A percentile compares a stretch with the other conserved stretches of the same genome.
Evolutionary conservation across 2,113 vertebrate genomes (phyloP).

Genomic region (Catharus bicknelli): DNA sequence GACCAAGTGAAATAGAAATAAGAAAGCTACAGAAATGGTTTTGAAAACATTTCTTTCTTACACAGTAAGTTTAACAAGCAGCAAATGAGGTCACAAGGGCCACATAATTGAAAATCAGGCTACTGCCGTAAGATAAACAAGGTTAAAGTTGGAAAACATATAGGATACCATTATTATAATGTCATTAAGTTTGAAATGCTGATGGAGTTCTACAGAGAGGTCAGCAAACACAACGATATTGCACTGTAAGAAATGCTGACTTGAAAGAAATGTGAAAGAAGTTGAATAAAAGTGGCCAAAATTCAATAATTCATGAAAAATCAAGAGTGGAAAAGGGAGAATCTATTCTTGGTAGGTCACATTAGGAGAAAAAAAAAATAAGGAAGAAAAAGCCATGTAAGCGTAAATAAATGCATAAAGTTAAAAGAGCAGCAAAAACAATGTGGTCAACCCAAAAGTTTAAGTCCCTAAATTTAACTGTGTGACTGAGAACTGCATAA

Average conservation of each 20-base stretch:
- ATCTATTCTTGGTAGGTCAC: constrained; percentile 16
- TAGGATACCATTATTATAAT: not conserved
- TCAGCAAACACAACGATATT: constrained; percentile 33
- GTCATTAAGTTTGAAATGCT: constrained; percentile 48
- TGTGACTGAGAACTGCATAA: not conserved
- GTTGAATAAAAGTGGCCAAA: constrained; percentile 38
- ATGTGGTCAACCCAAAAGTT: not conserved
- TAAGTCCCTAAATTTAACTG: not conserved
- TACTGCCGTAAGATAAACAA: constrained; percentile 21
- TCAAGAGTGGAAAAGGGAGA: constrained; percentile 5
- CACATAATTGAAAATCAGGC: constrained; percentile 8
- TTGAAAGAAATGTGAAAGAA: constrained; percentile 17
- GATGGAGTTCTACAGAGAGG: constrained; percentile 13
- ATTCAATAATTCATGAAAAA: constrained; percentile 54
- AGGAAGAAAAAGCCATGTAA: not conserved
- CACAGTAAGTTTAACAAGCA: not conserved
- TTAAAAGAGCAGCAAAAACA: constrained; percentile 2
- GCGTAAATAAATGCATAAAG: constrained; percentile 30
- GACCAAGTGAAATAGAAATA: not conserved
- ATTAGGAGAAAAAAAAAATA: not conserved
- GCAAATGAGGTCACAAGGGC: constrained; percentile 12
- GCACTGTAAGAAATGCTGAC: constrained; percentile 47
- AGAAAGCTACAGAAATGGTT: not conserved
- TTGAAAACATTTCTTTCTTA: not conserved
- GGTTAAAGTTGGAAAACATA: constrained; percentile 25